These are phyloP conservation scores for Baccha elongata DNA, from an alignment of 2,888 invertebrate genomes.

Conservation along the genomic window DNA sequence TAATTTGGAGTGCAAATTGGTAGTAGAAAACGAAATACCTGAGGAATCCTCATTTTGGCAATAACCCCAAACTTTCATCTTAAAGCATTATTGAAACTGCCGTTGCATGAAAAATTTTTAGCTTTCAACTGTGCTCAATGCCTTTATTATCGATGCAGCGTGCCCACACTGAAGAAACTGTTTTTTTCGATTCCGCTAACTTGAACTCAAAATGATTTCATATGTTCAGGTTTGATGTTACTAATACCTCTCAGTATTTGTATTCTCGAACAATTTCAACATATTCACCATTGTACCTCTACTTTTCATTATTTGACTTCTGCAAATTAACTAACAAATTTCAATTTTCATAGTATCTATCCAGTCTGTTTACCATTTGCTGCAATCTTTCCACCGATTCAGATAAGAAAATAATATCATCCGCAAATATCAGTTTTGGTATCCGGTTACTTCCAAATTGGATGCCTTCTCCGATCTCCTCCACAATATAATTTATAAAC, in stretches of 20 bases:
- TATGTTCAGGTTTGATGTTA: neutral
- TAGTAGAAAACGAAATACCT: no score
- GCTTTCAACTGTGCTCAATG: conserved; percentile 2
- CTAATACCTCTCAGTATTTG: neutral
- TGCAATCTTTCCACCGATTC: neutral
- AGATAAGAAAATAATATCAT: neutral
- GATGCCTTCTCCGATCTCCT: neutral
- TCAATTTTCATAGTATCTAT: neutral
- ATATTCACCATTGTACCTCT: neutral
- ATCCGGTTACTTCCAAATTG: neutral
- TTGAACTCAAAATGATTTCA: conserved; percentile 1
- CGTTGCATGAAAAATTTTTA: conserved; percentile 1
- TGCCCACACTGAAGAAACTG: neutral
- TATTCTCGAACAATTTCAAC: neutral
- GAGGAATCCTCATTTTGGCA: no score
- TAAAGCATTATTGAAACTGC: neutral
- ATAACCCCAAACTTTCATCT: no score
- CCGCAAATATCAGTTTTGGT: neutral
- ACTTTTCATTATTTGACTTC: neutral
- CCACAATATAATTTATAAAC: neutral
- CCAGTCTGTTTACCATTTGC: neutral
- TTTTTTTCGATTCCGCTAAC: neutral
- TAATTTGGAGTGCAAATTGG: no score
- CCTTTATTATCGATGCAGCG: neutral
- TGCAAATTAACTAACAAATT: neutral